Base-by-base conservation (phyloP, 2,797 vertebrate species). In the Salmo trutta region DNA sequence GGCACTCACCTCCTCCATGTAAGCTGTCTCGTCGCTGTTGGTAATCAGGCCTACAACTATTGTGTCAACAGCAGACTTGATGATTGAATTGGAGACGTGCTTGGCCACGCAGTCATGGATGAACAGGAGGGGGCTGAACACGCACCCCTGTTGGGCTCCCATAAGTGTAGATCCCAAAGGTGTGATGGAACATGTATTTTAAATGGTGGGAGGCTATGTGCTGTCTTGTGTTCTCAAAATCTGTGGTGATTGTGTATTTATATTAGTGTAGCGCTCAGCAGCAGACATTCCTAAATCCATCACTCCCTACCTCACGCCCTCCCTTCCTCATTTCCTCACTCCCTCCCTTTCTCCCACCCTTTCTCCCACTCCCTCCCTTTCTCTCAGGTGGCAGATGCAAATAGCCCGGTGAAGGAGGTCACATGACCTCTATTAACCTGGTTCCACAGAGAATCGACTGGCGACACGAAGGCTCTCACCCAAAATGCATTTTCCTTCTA, bases 371-470 rank as follows among this genome's bases (percentile, higher is more conserved):
- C 47, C 54, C 4, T n/a, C 24, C 24, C 56, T 64, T 27, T 19
- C 66, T 88, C 88, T 92, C 80, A 84, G 87, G 85, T 91, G 85
- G 81, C 75, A 81, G 64, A 78, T 75, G 67, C 70, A 17, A 47
- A 64, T 62, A 47, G 53, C 62, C 70, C 41, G n/a, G 21, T 15
- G 24, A n/a, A n/a, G n/a, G 41, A 79, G 85, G 84, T 84, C 83
- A 88, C 85, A 72, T 77, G 91, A 86, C 89, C 90, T 93, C 90
- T 90, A 91, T 91, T 90, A 91, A 91, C 89, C 87, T 92, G 83
- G 89, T 89, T 93, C 65, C 90, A 86, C 82, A 88, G 82, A 88
- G 79, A 87, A 84, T 89, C 84, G 82, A 78, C 76, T 79, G 80
- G 85, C 87, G 81, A 88, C 78, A 86, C 74, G 76, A 81, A 86